Evolutionary conservation across 2,888 invertebrate species (phyloP).

Genomic region (Apeira syringaria): DNA sequence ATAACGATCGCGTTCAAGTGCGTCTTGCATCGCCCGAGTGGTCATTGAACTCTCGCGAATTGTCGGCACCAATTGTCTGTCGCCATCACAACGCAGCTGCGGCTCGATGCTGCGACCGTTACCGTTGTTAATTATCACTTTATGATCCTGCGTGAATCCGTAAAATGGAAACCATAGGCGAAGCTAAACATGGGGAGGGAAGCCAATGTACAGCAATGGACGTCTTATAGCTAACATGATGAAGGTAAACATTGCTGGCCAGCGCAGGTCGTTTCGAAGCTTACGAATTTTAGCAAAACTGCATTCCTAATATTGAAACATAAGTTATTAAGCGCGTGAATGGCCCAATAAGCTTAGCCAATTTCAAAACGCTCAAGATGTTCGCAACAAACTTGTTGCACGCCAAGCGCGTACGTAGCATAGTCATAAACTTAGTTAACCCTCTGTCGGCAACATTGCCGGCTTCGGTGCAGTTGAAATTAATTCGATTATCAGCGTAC

Average conservation of each 20-base stretch:
- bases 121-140: constrained; percentile 61
- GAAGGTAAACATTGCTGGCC: too few species aligned
- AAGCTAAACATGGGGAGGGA: too few species aligned
- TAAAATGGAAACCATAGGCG: constrained; percentile 10
- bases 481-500: constrained; percentile 81
- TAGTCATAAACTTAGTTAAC: constrained; percentile 80
- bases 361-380: constrained; percentile 78
- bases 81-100: constrained; percentile 57
- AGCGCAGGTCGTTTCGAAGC: too few species aligned
- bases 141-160: constrained; percentile 43
- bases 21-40: constrained; percentile 45
- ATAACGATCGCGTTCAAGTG: constrained; percentile 39
- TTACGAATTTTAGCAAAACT: constrained; percentile 1
- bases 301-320: constrained; percentile 32
- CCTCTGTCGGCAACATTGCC: constrained; percentile 69
- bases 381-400: constrained; percentile 78
- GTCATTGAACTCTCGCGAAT: constrained; percentile 63
- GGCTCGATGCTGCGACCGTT: constrained; percentile 52
- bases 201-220: too few species aligned
- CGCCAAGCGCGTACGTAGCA: constrained; percentile 70
- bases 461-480: constrained; percentile 71
- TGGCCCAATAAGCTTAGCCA: constrained; percentile 58
- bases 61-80: constrained; percentile 66
- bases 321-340: constrained; percentile 32
- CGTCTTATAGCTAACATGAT: too few species aligned